These are phyloP conservation scores for Sebastes flavidus DNA, from an alignment of 2,797 vertebrate genomes.

Conservation along the genomic window DNA sequence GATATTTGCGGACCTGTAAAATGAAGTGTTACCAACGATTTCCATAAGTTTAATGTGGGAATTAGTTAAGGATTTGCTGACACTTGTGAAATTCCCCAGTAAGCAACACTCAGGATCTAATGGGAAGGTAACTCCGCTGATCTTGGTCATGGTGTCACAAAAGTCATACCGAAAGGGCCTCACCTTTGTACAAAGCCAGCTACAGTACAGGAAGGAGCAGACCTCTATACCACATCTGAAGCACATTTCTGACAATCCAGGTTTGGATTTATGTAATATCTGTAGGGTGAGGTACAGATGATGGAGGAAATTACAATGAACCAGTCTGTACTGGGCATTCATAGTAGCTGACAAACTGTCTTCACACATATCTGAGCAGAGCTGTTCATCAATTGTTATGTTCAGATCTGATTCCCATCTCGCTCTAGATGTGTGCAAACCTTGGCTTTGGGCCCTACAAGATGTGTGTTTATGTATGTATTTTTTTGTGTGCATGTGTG, in stretches of 20 bases:
- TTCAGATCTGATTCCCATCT: background rate
- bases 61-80: background rate
- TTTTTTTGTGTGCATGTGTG: background rate
- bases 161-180: background rate
- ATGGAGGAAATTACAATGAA: background rate
- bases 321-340: background rate
- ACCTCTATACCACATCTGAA: background rate
- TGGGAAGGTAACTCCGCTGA: background rate
- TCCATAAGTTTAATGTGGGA: background rate
- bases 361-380: background rate
- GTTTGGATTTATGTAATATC: background rate
- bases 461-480: background rate
- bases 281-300: background rate
- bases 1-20: no score
- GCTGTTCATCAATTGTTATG: background rate
- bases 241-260: background rate
- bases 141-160: background rate
- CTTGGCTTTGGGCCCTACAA: background rate
- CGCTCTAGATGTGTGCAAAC: background rate
- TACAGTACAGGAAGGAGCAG: background rate
- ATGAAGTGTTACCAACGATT: background rate
- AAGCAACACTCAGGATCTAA: background rate
- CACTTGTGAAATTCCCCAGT: background rate
- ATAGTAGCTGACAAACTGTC: background rate
- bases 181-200: background rate